These are phyloP conservation scores for Drosophila putrida DNA, from an alignment of 2,888 invertebrate genomes.

Conservation along the genomic window DNA sequence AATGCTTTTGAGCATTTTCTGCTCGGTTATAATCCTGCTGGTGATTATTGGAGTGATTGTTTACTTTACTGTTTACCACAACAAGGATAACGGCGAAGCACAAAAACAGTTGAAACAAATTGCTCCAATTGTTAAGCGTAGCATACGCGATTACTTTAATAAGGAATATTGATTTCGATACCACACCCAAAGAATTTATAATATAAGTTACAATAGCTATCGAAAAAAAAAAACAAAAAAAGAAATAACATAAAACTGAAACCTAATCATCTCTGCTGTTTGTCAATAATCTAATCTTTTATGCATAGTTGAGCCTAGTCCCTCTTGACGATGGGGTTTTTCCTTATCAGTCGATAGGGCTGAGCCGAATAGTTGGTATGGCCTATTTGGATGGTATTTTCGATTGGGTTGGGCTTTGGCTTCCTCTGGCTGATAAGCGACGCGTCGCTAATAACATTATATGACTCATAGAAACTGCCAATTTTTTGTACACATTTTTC, in stretches of 20 bases:
- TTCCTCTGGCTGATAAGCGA: slow-evolving; percentile 24
- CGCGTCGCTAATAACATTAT: slow-evolving; percentile 1
- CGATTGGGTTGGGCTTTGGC: slow-evolving; percentile 10
- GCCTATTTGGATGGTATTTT: slow-evolving; percentile 33
- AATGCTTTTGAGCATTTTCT: slow-evolving; percentile 76
- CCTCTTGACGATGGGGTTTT: slow-evolving; percentile 35
- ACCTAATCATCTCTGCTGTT: not conserved
- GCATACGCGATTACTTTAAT: slow-evolving; percentile 76
- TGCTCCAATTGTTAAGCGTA: slow-evolving; percentile 65
- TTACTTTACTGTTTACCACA: slow-evolving; percentile 80
- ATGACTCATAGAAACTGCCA: slow-evolving; percentile 38
- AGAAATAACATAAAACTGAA: slow-evolving; percentile 23
- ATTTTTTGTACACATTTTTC: slow-evolving; percentile 15
- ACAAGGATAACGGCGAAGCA: slow-evolving; percentile 68
- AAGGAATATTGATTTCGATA: slow-evolving; percentile 53
- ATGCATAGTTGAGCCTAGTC: slow-evolving; percentile 8
- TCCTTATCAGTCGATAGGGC: slow-evolving; percentile 48
- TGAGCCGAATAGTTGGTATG: slow-evolving; percentile 38
- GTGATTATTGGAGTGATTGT: slow-evolving; percentile 82
- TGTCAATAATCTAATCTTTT: slow-evolving; percentile 61
- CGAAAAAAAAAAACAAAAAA: slow-evolving; percentile 13
- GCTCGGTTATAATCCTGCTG: slow-evolving; percentile 66
- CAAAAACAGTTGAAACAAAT: slow-evolving; percentile 53
- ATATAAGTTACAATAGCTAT: slow-evolving; percentile 47
- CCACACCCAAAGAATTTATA: slow-evolving; percentile 54